Percentiles rank a stretch among this genome's conserved stretches.
Conservation (phyloP, 92 coral and sea anemone genomes). For the Plumapathes pennacea region DNA sequence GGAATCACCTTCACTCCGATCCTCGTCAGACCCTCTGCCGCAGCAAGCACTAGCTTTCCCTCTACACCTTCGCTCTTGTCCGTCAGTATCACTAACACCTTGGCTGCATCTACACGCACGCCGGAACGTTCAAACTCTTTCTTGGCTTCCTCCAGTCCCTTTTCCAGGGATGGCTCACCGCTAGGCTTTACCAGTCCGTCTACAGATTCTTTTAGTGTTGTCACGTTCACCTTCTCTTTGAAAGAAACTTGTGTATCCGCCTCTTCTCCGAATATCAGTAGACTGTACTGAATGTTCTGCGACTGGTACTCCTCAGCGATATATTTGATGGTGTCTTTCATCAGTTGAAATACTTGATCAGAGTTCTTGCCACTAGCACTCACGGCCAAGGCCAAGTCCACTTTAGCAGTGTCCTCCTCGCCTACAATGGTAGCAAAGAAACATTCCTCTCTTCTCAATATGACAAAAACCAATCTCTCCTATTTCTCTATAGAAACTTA, state of each 20-base stretch:
- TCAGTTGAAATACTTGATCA: conserved; percentile 43
- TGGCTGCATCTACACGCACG: conserved; percentile 66
- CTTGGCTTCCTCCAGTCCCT: conserved; percentile 42
- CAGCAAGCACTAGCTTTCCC: conserved; percentile 15
- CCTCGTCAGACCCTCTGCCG: conserved; percentile 46
- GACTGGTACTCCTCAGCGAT: conserved; percentile 35
- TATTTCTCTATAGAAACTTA: too few relatives aligned
- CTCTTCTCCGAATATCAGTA: conserved; percentile 33
- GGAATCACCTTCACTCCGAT: conserved; percentile 73
- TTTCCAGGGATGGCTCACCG: conserved; percentile 30
- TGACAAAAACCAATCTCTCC: too few relatives aligned
- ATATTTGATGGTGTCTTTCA: conserved; percentile 46
- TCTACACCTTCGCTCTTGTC: conserved; percentile 68
- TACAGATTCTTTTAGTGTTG: too few relatives aligned
- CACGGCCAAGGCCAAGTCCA: conserved; percentile 60
- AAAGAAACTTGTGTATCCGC: conserved; percentile 18
- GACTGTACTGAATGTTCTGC: conserved; percentile 30
- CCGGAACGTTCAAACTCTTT: conserved; percentile 39
- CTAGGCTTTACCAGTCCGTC: too few relatives aligned
- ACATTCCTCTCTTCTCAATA: too few relatives aligned
- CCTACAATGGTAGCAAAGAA: conserved; percentile 2
- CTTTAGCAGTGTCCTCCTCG: conserved; percentile 14
- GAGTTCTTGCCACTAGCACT: conserved; percentile 49
- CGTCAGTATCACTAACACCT: conserved; percentile 69
- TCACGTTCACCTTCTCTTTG: too few relatives aligned